Percentiles rank a stretch among this genome's conserved stretches.
phyloP scores from a whole-genome alignment of 1,140 invertebrate species.

The Lutraria rhynchaena region DNA sequence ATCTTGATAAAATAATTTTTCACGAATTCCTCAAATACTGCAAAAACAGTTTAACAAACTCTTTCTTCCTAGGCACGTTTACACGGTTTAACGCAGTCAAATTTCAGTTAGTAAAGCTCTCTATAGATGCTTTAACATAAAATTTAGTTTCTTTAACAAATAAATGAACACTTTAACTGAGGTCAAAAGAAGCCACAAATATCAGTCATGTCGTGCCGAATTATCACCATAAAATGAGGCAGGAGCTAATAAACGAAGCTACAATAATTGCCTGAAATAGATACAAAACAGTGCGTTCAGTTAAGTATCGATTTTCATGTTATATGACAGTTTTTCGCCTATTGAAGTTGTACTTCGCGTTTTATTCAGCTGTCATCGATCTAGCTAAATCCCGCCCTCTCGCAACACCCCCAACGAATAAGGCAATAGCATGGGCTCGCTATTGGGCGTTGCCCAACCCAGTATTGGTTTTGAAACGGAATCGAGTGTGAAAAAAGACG shows the following conservation, averaged over 20 bases:
- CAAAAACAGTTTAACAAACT: too few species aligned
- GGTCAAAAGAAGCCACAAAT: too few species aligned
- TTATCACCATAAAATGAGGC: conserved; percentile 35
- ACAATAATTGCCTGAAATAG: too few species aligned
- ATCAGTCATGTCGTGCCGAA: conserved; percentile 17
- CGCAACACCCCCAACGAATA: not conserved
- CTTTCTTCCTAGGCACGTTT: too few species aligned
- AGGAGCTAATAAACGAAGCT: conserved; percentile 9
- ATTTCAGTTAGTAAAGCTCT: too few species aligned
- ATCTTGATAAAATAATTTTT: too few species aligned
- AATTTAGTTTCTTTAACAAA: not conserved
- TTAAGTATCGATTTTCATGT: conserved; percentile 40
- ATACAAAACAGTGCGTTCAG: conserved; percentile 18
- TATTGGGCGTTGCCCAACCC: not conserved
- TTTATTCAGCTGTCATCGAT: conserved; percentile 47
- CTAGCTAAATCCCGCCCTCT: conserved; percentile 8
- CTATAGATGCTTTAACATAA: too few species aligned
- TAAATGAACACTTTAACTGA: not conserved
- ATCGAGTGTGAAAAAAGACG: not conserved
- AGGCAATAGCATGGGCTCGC: too few species aligned
- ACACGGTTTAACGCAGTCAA: too few species aligned
- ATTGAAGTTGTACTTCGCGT: conserved; percentile 7
- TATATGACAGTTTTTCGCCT: conserved; percentile 15
- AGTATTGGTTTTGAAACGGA: not conserved
- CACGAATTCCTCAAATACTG: too few species aligned